Evolutionary conservation across 2,113 vertebrate species (phyloP).

Genomic region (Albula goreensis): DNA sequence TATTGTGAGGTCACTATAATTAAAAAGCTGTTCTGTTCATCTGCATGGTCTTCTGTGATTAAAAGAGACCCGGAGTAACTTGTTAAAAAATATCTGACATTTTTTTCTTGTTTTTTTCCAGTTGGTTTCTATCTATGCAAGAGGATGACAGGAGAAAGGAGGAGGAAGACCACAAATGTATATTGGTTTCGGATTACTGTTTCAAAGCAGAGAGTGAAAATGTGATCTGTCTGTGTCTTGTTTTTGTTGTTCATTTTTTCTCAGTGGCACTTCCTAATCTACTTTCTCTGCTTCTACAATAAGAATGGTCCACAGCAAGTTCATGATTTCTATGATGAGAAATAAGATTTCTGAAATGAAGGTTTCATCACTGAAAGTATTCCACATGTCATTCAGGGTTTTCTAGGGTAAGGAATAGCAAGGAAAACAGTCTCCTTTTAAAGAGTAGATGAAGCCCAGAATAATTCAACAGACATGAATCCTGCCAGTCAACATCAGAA

Average conservation of each 20-base stretch:
- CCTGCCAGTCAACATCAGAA: slow-evolving; percentile 48
- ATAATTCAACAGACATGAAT: slow-evolving; percentile 34
- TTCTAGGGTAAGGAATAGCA: background rate
- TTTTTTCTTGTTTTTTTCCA: background rate
- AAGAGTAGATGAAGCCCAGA: background rate
- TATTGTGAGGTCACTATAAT: no score
- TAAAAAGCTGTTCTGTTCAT: no score
- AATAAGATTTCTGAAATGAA: background rate
- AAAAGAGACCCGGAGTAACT: no score
- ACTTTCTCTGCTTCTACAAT: background rate
- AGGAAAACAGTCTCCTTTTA: background rate
- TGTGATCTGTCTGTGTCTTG: background rate
- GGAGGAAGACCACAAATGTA: background rate
- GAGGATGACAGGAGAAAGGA: background rate
- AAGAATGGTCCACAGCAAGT: no score
- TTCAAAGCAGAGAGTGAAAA: background rate
- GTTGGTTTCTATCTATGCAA: background rate
- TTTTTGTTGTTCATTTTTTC: background rate
- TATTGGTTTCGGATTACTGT: background rate
- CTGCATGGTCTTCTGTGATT: no score
- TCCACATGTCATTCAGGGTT: background rate
- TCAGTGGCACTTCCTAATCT: background rate
- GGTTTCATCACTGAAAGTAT: background rate
- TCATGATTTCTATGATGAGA: background rate
- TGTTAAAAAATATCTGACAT: background rate